Evolutionary conservation across 1,140 invertebrate species (phyloP).

Genomic region (Drosophila lacteicornis): DNA sequence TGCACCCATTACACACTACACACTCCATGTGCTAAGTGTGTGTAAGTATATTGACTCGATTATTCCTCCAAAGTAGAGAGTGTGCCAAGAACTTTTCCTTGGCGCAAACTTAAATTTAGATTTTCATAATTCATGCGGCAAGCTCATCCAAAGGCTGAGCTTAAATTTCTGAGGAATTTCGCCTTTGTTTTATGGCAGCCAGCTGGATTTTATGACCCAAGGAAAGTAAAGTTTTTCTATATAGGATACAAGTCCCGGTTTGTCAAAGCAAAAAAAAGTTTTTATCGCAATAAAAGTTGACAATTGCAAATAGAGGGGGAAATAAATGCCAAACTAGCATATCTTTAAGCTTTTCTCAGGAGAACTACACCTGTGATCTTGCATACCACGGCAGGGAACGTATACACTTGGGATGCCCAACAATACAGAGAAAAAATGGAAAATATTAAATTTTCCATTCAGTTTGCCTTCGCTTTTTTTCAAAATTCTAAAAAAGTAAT

Average conservation of each 20-base stretch:
- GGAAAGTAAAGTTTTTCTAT: constrained; percentile 15
- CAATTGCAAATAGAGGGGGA: constrained; percentile 26
- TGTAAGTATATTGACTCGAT: constrained; percentile 36
- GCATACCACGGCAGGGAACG: constrained; percentile 3
- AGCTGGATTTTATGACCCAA: constrained; percentile 46
- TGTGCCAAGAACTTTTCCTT: constrained; percentile 31
- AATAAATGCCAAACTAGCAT: constrained; percentile 10
- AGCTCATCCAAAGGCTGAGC: constrained; percentile 9
- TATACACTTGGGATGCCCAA: not conserved
- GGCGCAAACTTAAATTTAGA: constrained; percentile 61
- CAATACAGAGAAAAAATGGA: not conserved
- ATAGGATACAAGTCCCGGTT: not conserved
- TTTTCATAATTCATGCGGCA: constrained; percentile 65
- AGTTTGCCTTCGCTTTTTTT: too few relatives aligned
- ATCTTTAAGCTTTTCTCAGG: constrained; percentile 10
- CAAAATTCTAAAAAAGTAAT: not conserved
- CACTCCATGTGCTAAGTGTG: constrained; percentile 12
- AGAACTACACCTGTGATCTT: constrained; percentile 34
- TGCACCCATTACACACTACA: constrained; percentile 27
- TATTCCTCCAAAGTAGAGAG: constrained; percentile 16
- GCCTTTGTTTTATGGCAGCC: constrained; percentile 17
- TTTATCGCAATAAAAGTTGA: constrained; percentile 40
- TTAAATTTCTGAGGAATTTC: constrained; percentile 15
- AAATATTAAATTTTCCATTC: not conserved
- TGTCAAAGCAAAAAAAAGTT: constrained; percentile 15